Conservation (phyloP, 2,888 invertebrate genomes). For the Leucania comma region DNA sequence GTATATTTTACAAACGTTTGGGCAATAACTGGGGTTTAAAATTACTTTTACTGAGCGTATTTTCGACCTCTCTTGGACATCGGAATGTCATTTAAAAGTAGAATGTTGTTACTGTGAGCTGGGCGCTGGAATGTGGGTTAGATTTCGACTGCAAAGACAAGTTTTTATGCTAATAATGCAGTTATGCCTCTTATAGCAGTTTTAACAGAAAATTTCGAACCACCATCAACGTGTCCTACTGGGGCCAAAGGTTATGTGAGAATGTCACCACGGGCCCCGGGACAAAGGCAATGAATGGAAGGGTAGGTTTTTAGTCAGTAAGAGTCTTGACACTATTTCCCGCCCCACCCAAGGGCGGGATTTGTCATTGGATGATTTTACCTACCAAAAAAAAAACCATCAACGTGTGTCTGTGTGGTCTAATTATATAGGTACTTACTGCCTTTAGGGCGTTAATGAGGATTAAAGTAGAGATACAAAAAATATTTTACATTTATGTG, state of each 20-base stretch:
- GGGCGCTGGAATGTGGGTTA: not conserved
- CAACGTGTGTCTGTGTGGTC: not conserved
- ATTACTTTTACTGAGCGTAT: not conserved
- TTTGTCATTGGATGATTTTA: too few relatives aligned
- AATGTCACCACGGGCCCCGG: too few relatives aligned
- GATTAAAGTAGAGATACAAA: not conserved
- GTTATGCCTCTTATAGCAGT: not conserved
- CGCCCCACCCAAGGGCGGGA: too few relatives aligned
- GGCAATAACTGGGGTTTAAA: not conserved
- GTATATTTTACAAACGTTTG: not conserved
- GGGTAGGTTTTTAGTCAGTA: too few relatives aligned
- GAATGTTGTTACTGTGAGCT: not conserved
- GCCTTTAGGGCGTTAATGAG: too few relatives aligned
- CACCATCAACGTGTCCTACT: too few relatives aligned
- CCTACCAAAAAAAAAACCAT: too few relatives aligned
- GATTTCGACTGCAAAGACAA: not conserved
- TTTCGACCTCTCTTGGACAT: not conserved
- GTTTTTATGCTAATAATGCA: not conserved
- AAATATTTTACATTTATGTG: too few relatives aligned
- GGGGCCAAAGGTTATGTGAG: too few relatives aligned
- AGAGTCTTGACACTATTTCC: too few relatives aligned
- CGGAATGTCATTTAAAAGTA: not conserved
- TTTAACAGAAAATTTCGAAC: not conserved
- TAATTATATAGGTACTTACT: too few relatives aligned
- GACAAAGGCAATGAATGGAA: too few relatives aligned